These are phyloP conservation scores for Piliocolobus tephrosceles DNA, from an alignment of 2,113 vertebrate species.

Conservation along the genomic window DNA sequence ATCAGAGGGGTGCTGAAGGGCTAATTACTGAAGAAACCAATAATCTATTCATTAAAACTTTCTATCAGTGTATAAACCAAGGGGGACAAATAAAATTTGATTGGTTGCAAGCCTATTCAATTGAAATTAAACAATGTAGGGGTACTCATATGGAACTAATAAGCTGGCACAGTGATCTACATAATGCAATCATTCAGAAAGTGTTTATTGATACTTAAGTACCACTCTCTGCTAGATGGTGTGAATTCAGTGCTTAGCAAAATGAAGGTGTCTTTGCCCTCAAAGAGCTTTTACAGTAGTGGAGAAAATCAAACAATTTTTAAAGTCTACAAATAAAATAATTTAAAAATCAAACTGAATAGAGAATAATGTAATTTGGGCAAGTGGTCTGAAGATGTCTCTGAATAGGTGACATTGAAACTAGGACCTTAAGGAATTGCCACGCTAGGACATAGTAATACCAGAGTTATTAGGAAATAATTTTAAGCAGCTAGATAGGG, in stretches of 20 bases:
- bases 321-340: constrained; percentile 10
- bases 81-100: neutral
- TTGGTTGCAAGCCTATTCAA: neutral
- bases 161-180: neutral
- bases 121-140: neutral
- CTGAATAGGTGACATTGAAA: neutral
- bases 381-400: neutral
- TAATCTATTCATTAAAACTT: neutral
- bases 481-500: no score
- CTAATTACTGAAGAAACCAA: constrained; percentile 17
- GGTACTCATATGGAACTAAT: neutral
- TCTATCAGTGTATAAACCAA: neutral
- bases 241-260: neutral
- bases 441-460: neutral
- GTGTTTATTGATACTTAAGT: neutral
- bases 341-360: neutral
- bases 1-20: neutral
- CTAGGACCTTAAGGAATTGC: neutral
- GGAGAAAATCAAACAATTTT: neutral
- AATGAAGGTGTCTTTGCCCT: neutral
- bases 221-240: neutral
- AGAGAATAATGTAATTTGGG: neutral
- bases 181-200: neutral
- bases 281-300: neutral
- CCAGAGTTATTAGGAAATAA: no score